These are phyloP conservation scores for Capitella teleta DNA, from an alignment of 1,140 invertebrate genomes.

Conservation along the genomic window DNA sequence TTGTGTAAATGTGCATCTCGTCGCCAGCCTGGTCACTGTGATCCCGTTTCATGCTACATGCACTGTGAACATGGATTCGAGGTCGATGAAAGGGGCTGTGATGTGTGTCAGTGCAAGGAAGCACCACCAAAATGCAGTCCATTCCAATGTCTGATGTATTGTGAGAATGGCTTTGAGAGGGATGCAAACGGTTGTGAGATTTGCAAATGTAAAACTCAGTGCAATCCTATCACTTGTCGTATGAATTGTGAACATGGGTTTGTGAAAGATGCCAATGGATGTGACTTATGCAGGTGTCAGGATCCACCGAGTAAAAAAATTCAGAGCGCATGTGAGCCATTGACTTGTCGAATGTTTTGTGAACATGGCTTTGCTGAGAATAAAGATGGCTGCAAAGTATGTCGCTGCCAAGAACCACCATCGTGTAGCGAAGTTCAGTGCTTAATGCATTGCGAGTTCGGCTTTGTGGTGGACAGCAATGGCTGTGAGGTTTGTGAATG, in stretches of 20 bases:
- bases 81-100: not conserved
- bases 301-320: too few relatives aligned
- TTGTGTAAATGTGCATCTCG: too few relatives aligned
- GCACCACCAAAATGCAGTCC: not conserved
- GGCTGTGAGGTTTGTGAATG: conserved; percentile 7
- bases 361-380: conserved; percentile 2
- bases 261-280: not conserved
- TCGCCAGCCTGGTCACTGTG: not conserved
- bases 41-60: not conserved
- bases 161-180: not conserved
- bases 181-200: not conserved
- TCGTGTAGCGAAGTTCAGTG: not conserved
- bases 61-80: not conserved
- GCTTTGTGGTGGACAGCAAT: not conserved
- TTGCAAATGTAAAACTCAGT: not conserved
- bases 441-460: not conserved
- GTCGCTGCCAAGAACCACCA: not conserved
- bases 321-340: not conserved
- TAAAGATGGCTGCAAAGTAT: not conserved
- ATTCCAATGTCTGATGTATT: not conserved
- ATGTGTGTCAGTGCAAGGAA: not conserved
- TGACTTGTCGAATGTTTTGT: conserved; percentile 4
- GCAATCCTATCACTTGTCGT: not conserved
- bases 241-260: not conserved
- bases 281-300: not conserved